Base-by-base conservation (phyloP, 2,888 invertebrate species). In the Meliscaeva auricollis region DNA sequence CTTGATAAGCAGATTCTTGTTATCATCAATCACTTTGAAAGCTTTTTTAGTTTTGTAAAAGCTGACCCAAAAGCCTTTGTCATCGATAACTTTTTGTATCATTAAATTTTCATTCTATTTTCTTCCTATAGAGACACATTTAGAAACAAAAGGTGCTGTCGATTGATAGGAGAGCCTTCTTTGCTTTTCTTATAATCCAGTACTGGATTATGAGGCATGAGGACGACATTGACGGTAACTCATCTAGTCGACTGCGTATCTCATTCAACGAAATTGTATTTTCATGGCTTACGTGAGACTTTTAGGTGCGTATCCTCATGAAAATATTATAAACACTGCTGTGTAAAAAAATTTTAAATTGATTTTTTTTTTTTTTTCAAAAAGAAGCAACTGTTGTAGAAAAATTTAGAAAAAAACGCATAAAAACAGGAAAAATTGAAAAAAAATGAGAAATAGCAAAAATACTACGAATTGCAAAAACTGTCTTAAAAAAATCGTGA, bases 261-360 rank as follows among this genome's bases (percentile, higher is more conserved):
- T 70, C 46, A 62, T 77, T 72, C 46, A 73, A 66, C 20, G 2
- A 35, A 66, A 66, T 66, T 66, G 35, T 66, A 66, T 66, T 66
- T 66, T 66, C 66, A 66, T 66, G 66, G 35, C 50, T 50, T 50
- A 50, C 66, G 66, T 66, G 66, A 48, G 50, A 35, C 22, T 66
- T 22, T 66, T 35, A 66, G 66, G 72, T 68, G 84, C 81, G 81
- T 84, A 48, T 76, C 44, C 22, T 50, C 35, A 50, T 35, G 35
- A 58, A 58, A 58, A 62, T 44, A 44, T 62, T 58, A 35, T 58
- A 0, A 58, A 58, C 58, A 58, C 11, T 58, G 13, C 11, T 38
- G 58, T 58, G 58, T 0, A 8, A 35, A 54, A 54, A 54, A 54
- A 54, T 46, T 8, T 17, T 7, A 38, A 38, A 38, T 38, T 38